These are phyloP conservation scores for Alethe castanea DNA, from an alignment of 2,113 vertebrate genomes.

Conservation along the genomic window DNA sequence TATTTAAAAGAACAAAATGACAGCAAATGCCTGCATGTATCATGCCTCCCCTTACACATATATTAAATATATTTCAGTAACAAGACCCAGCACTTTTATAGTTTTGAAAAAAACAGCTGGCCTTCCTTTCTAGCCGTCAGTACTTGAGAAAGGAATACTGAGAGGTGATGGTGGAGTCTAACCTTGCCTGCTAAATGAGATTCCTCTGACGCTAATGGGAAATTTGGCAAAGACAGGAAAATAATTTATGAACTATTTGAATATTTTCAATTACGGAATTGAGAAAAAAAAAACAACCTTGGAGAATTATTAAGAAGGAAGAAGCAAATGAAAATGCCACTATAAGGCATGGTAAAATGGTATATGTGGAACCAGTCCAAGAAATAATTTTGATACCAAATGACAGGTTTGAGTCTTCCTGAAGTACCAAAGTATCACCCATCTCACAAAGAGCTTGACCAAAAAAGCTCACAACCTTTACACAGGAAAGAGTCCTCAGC, in stretches of 20 bases:
- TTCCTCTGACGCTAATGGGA: neutral
- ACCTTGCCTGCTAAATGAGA: neutral
- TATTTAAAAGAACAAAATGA: conserved; percentile 56
- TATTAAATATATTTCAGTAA: neutral
- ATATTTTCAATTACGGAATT: conserved; percentile 19
- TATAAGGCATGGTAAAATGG: neutral
- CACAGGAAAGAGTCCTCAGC: neutral
- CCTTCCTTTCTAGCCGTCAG: neutral
- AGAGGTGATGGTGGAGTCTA: neutral
- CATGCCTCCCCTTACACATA: neutral
- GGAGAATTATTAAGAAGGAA: neutral
- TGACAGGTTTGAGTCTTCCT: neutral
- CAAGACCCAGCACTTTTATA: neutral
- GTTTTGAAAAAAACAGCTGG: neutral
- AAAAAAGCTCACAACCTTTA: neutral
- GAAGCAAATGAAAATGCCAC: neutral
- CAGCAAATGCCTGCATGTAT: conserved; percentile 39
- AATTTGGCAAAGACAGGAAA: conserved; percentile 20
- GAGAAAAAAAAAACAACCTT: neutral
- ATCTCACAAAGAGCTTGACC: neutral
- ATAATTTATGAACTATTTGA: conserved; percentile 1
- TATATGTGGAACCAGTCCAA: neutral
- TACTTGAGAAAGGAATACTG: neutral
- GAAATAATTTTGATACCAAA: neutral
- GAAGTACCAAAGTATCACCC: neutral